Evolutionary conservation across 2,888 invertebrate genomes (phyloP).

Genomic region (Papilio protenor): DNA sequence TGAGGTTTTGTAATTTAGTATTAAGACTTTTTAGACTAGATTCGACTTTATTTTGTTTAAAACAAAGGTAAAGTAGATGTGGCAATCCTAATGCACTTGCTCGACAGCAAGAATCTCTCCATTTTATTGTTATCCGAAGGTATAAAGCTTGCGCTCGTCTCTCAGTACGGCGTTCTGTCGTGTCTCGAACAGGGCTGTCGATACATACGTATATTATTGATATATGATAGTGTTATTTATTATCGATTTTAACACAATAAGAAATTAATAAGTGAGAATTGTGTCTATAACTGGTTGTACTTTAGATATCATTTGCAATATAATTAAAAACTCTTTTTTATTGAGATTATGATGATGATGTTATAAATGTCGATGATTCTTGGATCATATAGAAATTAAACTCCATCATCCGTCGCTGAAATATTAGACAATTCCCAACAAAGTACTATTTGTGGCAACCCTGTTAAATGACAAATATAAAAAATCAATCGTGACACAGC

Average conservation of each 20-base stretch:
- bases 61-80: slow-evolving; percentile 9
- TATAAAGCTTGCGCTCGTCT: slow-evolving; percentile 60
- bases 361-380: not conserved
- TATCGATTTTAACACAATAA: not conserved
- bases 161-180: slow-evolving; percentile 52
- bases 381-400: not conserved
- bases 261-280: not conserved
- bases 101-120: slow-evolving; percentile 56
- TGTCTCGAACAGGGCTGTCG: slow-evolving; percentile 51
- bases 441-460: slow-evolving; percentile 18
- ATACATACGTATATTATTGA: no score
- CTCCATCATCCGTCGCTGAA: not conserved
- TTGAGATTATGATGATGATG: not conserved
- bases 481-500: slow-evolving; percentile 53
- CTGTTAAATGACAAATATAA: slow-evolving; percentile 44
- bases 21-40: not conserved
- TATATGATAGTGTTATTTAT: no score
- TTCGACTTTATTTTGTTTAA: slow-evolving; percentile 4
- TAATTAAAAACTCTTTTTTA: no score
- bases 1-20: no score
- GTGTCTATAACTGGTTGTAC: not conserved
- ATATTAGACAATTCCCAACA: not conserved
- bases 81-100: slow-evolving; percentile 35
- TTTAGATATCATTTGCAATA: not conserved
- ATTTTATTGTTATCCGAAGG: slow-evolving; percentile 64